A percentile compares a stretch with the other conserved stretches of the same genome.
phyloP scores from a whole-genome alignment of 2,113 vertebrate species.

The Gallinago paraguaiae region DNA sequence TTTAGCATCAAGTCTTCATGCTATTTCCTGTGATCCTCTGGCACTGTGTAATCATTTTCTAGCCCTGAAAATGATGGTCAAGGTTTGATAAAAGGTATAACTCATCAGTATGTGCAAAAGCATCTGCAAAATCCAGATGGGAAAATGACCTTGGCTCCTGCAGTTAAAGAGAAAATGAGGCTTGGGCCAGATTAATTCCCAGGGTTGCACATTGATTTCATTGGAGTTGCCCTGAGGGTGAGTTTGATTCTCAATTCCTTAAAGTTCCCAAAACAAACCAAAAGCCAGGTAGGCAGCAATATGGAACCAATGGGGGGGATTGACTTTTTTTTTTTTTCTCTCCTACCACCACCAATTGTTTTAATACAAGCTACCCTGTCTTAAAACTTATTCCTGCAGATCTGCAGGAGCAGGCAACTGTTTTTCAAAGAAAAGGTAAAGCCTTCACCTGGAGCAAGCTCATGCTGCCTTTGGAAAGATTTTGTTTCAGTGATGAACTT shows the following conservation, averaged over 20 bases:
- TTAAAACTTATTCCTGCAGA: background rate
- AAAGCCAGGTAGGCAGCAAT: background rate
- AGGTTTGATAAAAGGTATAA: conserved; percentile 28
- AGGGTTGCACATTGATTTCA: background rate
- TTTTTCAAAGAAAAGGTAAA: background rate
- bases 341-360: background rate
- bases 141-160: conserved; percentile 49
- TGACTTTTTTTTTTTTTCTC: background rate
- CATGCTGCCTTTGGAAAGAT: background rate
- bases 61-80: background rate
- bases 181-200: conserved; percentile 49
- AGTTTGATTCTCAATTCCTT: background rate
- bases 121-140: conserved; percentile 45
- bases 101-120: conserved; percentile 43
- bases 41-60: background rate
- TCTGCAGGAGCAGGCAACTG: background rate
- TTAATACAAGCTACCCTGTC: background rate
- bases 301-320: background rate
- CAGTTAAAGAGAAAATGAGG: conserved; percentile 52
- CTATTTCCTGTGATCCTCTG: background rate
- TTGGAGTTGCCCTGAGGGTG: background rate
- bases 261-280: background rate
- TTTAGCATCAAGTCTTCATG: background rate
- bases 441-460: background rate
- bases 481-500: background rate